Conservation (phyloP, 2,888 invertebrate species). For the Drosophila anomelani region DNA sequence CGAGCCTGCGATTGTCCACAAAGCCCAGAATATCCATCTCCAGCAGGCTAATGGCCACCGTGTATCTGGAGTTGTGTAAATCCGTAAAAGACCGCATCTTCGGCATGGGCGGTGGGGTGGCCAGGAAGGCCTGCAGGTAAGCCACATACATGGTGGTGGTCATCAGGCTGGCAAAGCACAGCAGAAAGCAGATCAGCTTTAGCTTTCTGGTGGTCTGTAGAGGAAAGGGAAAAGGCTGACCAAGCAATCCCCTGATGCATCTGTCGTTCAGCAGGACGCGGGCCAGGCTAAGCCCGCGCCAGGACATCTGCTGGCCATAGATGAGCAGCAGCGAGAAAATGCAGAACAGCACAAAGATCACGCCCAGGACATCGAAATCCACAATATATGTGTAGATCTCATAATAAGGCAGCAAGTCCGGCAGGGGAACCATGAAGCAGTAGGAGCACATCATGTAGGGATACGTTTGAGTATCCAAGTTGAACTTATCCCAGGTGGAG, state of each 20-base stretch:
- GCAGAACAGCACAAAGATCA: slow-evolving; percentile 36
- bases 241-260: slow-evolving; percentile 62
- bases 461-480: slow-evolving; percentile 47
- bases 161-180: slow-evolving; percentile 64
- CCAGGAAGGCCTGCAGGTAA: slow-evolving; percentile 57
- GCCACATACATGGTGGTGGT: slow-evolving; percentile 64
- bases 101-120: slow-evolving; percentile 35
- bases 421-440: slow-evolving; percentile 65
- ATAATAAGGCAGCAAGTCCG: slow-evolving; percentile 35
- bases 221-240: slow-evolving; percentile 60
- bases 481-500: accelerated
- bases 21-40: not conserved
- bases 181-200: slow-evolving; percentile 49
- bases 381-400: slow-evolving; percentile 51
- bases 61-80: slow-evolving; percentile 14
- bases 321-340: slow-evolving; percentile 57
- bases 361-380: slow-evolving; percentile 25
- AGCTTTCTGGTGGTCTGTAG: slow-evolving; percentile 18
- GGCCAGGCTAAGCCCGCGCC: slow-evolving; percentile 30
- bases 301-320: slow-evolving; percentile 50
- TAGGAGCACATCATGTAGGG: slow-evolving; percentile 46
- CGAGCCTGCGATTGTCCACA: not conserved
- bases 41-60: not conserved
- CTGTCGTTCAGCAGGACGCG: slow-evolving; percentile 62
- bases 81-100: slow-evolving; percentile 16